Conservation (phyloP, 1,140 invertebrate genomes). For the Pogonognathellus flavescens region DNA sequence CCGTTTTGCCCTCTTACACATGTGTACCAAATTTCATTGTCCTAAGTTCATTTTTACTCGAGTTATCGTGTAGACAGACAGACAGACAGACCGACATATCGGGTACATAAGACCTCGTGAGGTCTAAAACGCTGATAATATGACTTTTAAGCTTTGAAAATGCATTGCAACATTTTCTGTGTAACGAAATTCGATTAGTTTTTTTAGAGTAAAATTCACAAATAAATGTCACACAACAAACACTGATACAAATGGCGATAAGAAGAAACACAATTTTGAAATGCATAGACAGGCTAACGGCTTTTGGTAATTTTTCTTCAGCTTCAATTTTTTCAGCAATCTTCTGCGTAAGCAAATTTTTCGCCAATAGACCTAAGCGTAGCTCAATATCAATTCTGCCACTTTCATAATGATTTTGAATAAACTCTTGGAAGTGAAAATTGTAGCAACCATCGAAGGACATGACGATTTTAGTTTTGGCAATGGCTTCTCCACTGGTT, state of each 20-base stretch:
- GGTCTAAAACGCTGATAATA: too few species aligned
- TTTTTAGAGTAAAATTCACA: background rate
- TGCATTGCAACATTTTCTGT: too few species aligned
- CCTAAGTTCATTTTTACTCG: too few species aligned
- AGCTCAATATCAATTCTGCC: background rate
- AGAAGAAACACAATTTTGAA: background rate
- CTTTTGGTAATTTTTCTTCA: background rate
- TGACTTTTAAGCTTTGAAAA: too few species aligned
- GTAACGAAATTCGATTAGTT: background rate
- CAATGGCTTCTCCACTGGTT: background rate
- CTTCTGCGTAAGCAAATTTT: too few species aligned
- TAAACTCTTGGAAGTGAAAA: background rate
- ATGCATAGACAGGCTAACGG: background rate
- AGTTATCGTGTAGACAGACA: too few species aligned
- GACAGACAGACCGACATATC: too few species aligned
- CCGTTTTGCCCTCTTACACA: too few species aligned
- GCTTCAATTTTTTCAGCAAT: background rate
- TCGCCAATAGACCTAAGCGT: too few species aligned
- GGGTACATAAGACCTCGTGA: too few species aligned
- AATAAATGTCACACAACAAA: background rate
- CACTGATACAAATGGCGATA: background rate
- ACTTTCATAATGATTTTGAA: background rate
- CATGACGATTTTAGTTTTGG: background rate
- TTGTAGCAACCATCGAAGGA: background rate
- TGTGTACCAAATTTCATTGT: too few species aligned